Percentiles rank a stretch among this genome's conserved stretches.
These are phyloP conservation scores for Pontoporia blainvillei DNA, from an alignment of 2,113 vertebrate species.

Conservation along the genomic window DNA sequence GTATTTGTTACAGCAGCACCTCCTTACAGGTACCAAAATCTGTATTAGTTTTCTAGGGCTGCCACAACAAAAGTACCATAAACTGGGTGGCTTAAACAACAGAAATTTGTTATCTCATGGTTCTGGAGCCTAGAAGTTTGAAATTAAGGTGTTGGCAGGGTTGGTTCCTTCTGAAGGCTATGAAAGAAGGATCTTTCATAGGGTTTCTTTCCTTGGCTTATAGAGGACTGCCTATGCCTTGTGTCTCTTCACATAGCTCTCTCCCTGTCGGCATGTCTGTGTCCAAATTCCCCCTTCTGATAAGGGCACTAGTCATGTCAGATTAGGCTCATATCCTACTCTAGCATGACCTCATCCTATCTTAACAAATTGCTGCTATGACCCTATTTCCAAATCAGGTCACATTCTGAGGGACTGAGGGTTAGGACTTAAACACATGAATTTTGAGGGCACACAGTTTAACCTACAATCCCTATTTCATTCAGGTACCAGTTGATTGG, in stretches of 20 bases:
- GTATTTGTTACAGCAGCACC: background rate
- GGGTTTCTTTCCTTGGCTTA: background rate
- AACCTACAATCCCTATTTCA: background rate
- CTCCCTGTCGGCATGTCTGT: background rate
- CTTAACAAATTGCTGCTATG: background rate
- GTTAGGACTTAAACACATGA: background rate
- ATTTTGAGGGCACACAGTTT: background rate
- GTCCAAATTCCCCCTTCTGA: background rate
- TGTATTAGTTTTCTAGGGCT: background rate
- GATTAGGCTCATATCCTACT: background rate
- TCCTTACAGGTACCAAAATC: background rate
- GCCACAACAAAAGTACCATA: background rate
- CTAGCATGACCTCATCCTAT: background rate
- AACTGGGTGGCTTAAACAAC: background rate
- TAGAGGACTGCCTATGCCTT: background rate
- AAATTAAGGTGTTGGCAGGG: background rate
- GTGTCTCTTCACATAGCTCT: background rate
- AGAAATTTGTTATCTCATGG: background rate
- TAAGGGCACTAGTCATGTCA: background rate
- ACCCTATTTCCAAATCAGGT: background rate
- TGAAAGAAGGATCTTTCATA: background rate
- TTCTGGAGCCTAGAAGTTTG: background rate
- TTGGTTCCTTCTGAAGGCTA: background rate
- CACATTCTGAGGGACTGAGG: background rate
- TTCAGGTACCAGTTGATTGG: background rate